Conservation (phyloP, 2,888 invertebrate species). For the Tubiluchus corallicola region DNA sequence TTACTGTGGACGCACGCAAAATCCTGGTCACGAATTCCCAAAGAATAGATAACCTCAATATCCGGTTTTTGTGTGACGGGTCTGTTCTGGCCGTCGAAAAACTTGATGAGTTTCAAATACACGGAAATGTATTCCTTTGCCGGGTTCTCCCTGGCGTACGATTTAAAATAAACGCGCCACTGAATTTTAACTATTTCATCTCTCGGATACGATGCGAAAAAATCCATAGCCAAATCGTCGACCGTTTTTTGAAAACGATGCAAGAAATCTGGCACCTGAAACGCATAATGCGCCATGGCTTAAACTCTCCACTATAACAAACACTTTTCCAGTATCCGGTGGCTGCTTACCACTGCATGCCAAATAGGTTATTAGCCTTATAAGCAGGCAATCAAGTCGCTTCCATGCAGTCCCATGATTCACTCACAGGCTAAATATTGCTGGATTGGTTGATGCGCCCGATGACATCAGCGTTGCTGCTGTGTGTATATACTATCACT, state of each 20-base stretch:
- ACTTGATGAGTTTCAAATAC: background rate
- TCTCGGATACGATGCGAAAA: background rate
- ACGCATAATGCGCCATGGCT: background rate
- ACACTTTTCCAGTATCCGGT: too few species aligned
- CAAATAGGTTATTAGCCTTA: too few species aligned
- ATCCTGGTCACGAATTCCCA: background rate
- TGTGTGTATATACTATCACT: too few species aligned
- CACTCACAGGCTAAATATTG: too few species aligned
- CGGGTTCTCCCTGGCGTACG: background rate
- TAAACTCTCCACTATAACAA: too few species aligned
- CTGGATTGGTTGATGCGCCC: too few species aligned
- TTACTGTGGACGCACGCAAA: background rate
- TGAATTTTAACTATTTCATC: background rate
- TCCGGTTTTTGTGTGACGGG: background rate
- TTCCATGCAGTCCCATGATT: too few species aligned
- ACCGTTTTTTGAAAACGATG: background rate
- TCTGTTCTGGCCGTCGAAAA: background rate
- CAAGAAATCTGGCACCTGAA: slow-evolving; percentile 1
- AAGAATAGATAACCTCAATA: background rate
- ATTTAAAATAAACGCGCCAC: slow-evolving; percentile 3
- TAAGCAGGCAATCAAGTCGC: too few species aligned
- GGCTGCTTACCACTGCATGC: too few species aligned
- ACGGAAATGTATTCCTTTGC: background rate
- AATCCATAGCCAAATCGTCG: background rate
- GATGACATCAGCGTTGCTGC: too few species aligned